These are phyloP conservation scores for Cacajao melanocephalus DNA, from an alignment of 2,797 vertebrate genomes.

Conservation along the genomic window DNA sequence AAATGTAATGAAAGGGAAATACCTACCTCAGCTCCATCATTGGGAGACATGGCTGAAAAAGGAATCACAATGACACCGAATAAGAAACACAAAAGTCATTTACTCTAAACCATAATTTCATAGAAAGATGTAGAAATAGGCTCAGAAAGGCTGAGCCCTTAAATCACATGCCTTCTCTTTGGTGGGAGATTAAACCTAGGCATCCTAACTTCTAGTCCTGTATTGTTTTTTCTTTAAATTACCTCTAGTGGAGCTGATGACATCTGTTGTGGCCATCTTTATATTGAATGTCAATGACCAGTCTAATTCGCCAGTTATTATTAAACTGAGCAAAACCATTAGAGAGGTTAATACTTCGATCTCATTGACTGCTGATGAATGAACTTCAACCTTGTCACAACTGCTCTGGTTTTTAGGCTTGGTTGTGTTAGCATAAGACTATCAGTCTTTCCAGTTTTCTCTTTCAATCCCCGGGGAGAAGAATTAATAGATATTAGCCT, in stretches of 20 bases:
- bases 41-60: not conserved
- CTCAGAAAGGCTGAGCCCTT: not conserved
- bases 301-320: not conserved
- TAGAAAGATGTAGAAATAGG: not conserved
- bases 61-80: not conserved
- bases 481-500: not conserved
- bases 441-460: not conserved
- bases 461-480: not conserved
- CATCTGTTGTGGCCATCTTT: not conserved
- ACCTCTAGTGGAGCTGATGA: not conserved
- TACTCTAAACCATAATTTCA: not conserved
- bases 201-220: not conserved
- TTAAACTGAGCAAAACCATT: not conserved
- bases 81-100: not conserved
- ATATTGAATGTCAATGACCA: not conserved
- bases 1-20: slow-evolving; percentile 4
- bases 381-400: not conserved
- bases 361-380: not conserved
- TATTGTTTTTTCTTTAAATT: slow-evolving; percentile 1
- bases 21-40: not conserved
- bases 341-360: not conserved
- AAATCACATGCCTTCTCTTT: not conserved
- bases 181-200: not conserved
- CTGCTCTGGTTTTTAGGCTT: not conserved
- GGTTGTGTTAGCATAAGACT: not conserved